A percentile compares a stretch with the other conserved stretches of the same genome.
Conservation (phyloP, 2,888 invertebrate species). For the Sepiola atlantica region DNA sequence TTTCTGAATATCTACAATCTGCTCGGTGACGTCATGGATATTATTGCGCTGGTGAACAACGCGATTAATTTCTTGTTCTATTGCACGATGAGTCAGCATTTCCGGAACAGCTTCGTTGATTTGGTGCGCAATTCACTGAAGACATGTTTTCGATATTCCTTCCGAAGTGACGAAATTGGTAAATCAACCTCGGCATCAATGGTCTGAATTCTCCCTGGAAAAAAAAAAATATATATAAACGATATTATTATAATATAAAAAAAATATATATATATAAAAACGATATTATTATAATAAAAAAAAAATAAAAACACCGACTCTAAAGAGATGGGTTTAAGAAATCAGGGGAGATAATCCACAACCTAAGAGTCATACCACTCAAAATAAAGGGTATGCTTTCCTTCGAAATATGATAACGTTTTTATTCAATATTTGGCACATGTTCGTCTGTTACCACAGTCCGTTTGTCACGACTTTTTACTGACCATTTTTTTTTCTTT, state of each 20-base stretch:
- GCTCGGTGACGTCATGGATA: conserved; percentile 86
- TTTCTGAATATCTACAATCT: conserved; percentile 78
- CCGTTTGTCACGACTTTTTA: too few species aligned
- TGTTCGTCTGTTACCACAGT: too few species aligned
- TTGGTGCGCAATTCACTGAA: conserved; percentile 76
- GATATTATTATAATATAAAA: background rate
- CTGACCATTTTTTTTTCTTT: too few species aligned
- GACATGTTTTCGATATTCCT: background rate
- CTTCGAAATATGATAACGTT: too few species aligned
- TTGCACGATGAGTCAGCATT: conserved; percentile 94
- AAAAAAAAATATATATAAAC: background rate
- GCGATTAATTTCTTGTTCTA: conserved; percentile 94
- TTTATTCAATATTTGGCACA: too few species aligned
- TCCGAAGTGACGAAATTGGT: conserved; percentile 32
- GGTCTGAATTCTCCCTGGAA: background rate
- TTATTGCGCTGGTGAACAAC: conserved; percentile 90
- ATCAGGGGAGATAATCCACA: background rate
- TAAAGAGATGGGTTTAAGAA: background rate
- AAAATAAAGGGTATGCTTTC: too few species aligned
- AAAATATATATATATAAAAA: background rate
- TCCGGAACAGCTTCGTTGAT: conserved; percentile 80
- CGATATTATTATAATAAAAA: too few species aligned
- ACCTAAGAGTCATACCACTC: too few species aligned
- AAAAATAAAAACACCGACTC: background rate
- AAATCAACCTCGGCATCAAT: conserved; percentile 34